phyloP scores from a whole-genome alignment of 2,113 vertebrate genomes.

The Hippopotamus amphibius region DNA sequence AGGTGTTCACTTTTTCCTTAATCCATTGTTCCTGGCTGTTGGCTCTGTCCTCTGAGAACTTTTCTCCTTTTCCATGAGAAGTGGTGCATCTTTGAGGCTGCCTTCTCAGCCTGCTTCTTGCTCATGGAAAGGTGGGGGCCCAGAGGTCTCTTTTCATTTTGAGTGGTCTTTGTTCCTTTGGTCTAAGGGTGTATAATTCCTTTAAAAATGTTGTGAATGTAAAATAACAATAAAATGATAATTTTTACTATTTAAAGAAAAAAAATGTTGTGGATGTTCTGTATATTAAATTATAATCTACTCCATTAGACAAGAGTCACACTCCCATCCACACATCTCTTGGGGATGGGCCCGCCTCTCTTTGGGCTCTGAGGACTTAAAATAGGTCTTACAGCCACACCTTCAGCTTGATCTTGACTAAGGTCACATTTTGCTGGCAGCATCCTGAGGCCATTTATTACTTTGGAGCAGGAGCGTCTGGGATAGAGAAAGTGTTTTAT shows the following conservation, averaged over 20 bases:
- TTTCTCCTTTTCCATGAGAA: constrained; percentile 15
- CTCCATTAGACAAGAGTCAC: background rate
- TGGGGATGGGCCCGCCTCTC: background rate
- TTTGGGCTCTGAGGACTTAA: background rate
- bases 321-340: background rate
- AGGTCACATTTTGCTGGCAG: background rate
- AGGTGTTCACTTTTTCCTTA: background rate
- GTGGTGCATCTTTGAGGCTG: background rate
- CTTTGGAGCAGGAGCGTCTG: background rate
- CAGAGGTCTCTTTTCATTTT: background rate
- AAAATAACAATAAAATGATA: no score
- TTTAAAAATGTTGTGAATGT: background rate
- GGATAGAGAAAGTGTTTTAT: background rate
- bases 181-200: background rate
- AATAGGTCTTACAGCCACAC: background rate
- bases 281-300: background rate
- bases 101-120: background rate
- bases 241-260: no score
- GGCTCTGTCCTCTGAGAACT: background rate
- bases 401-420: background rate
- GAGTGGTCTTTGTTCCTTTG: constrained; percentile 6
- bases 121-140: background rate
- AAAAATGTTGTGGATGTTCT: background rate
- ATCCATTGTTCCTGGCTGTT: background rate
- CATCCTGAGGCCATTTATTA: background rate